These are phyloP conservation scores for Caenorhabditis becei DNA, from an alignment of 2,888 invertebrate species.

Conservation along the genomic window DNA sequence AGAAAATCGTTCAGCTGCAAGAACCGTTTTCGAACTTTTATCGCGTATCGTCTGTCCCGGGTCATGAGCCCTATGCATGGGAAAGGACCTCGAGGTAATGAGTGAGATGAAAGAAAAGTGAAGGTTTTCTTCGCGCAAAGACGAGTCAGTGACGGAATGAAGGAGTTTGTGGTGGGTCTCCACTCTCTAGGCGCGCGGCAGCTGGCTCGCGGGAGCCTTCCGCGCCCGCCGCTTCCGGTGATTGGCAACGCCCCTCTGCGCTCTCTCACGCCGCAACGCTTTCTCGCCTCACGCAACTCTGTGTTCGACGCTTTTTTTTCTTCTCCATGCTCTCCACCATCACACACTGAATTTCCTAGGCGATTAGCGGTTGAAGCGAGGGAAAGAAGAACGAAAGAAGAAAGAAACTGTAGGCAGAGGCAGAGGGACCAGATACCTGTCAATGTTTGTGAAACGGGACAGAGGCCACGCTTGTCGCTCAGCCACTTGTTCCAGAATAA, in stretches of 20 bases:
- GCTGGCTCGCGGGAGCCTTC: constrained; percentile 41
- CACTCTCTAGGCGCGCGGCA: constrained; percentile 41
- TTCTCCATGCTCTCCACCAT: neutral
- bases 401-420: neutral
- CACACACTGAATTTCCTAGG: constrained; percentile 40
- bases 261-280: constrained; percentile 18
- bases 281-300: constrained; percentile 46
- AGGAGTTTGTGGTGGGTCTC: constrained; percentile 42
- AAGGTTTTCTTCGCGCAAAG: constrained; percentile 27
- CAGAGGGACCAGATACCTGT: constrained; percentile 50
- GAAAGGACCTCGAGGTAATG: constrained; percentile 7
- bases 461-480: constrained; percentile 55
- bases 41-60: constrained; percentile 61
- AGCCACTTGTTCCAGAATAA: constrained; percentile 57
- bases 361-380: constrained; percentile 40
- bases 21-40: constrained; percentile 35
- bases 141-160: constrained; percentile 60
- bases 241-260: constrained; percentile 45
- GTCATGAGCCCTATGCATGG: constrained; percentile 61
- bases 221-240: constrained; percentile 54
- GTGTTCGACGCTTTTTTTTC: constrained; percentile 50
- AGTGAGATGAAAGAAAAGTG: constrained; percentile 31
- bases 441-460: constrained; percentile 51
- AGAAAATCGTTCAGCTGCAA: constrained; percentile 28
- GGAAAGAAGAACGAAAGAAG: neutral